Base-by-base conservation (phyloP, 1,140 invertebrate genomes). In the Aricia agestis region DNA sequence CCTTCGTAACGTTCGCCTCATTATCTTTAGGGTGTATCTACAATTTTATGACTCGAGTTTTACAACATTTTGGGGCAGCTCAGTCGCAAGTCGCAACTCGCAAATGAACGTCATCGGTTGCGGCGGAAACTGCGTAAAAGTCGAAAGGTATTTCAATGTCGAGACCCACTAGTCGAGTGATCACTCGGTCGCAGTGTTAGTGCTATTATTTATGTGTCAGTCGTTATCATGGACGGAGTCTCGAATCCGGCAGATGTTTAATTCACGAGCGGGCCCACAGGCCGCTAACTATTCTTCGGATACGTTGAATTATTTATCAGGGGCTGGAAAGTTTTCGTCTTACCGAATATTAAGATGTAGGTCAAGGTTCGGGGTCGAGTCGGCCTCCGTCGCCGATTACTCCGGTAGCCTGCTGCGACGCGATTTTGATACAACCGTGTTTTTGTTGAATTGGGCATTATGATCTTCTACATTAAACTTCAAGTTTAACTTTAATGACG, bases 331-430 rank as follows among this genome's bases (percentile, higher is more conserved):
- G 83, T 86, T 85, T 63, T 85, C 74, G 76, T 68, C 73, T 82
- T 78, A 77, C 71, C 76, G 80, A 83, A 83, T 85, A 85, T 82
- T 72, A 84, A 88, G 76, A 88, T 84, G 81, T 83, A 72, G 81
- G 83, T 83, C 84, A 83, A 81, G 83, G 82, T 79, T 69, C 78
- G 75, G 72, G 36, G 67, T 59, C 58, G 17, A 5, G 58, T 52
- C 45, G 45, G 45, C 13, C 13, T 52, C 70, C 74, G 71, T 76
- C 75, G 67, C 68, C 71, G 68, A 67, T 32, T 57, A 67, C 68
- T 42, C 61, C 25, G 63, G 71, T 73, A 69, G 66, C 66, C 63
- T 70, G 72, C 73, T 82, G 76, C 76, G 52, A 74, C 76, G 66
- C 72, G 71, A 77, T 84, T 83, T 78, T 82, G 71, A 84, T 86